Percentiles rank a stretch among this genome's conserved stretches.
phyloP scores from a whole-genome alignment of 2,797 vertebrate genomes.

The Ambastaia sidthimunki region DNA sequence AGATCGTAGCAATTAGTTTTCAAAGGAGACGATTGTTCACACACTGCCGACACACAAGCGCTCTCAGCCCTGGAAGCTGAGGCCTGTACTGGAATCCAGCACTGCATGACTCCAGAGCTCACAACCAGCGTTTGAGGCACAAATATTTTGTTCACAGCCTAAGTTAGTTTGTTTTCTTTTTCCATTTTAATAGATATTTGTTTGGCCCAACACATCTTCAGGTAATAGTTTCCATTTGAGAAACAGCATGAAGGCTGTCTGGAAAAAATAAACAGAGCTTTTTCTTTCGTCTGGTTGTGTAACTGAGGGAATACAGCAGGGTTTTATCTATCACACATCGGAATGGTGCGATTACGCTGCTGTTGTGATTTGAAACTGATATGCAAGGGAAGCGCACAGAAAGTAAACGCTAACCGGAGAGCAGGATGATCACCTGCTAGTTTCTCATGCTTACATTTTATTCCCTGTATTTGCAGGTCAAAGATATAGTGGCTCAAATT shows the following conservation, averaged over 20 bases:
- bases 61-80: constrained; percentile 40
- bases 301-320: constrained; percentile 44
- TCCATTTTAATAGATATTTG: constrained; percentile 60
- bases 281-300: constrained; percentile 45
- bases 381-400: constrained; percentile 53
- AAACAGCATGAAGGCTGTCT: constrained; percentile 52
- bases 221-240: constrained; percentile 63
- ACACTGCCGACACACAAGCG: constrained; percentile 31
- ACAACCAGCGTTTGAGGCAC: constrained; percentile 50
- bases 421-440: constrained; percentile 39
- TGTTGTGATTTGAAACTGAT: constrained; percentile 54
- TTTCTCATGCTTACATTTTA: constrained; percentile 39
- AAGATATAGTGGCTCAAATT: not conserved
- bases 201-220: constrained; percentile 52
- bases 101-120: constrained; percentile 37
- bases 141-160: constrained; percentile 54
- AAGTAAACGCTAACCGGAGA: constrained; percentile 44
- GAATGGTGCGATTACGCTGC: constrained; percentile 55
- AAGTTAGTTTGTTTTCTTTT: constrained; percentile 57
- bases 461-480: constrained; percentile 41
- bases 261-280: constrained; percentile 58
- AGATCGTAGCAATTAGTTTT: constrained; percentile 55
- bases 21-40: constrained; percentile 44
- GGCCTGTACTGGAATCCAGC: constrained; percentile 37
- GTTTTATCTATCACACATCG: constrained; percentile 54